These are phyloP conservation scores for Pomatostomus ruficeps DNA, from an alignment of 2,113 vertebrate genomes.

Conservation along the genomic window DNA sequence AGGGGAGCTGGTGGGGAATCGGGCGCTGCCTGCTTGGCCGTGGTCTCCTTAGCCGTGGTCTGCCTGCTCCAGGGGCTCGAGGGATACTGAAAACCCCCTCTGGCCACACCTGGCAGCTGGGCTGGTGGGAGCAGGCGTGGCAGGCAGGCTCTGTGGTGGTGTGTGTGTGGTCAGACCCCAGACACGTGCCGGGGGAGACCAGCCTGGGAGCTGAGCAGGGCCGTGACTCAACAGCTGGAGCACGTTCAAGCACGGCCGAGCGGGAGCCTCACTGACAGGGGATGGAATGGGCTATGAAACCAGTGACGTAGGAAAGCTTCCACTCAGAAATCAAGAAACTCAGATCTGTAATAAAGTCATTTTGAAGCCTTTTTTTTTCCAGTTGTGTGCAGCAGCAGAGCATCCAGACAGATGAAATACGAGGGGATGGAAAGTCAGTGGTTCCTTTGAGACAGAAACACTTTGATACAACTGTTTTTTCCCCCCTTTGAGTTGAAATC, in stretches of 20 bases:
- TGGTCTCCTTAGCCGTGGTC: neutral
- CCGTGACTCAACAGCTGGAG: conserved; percentile 31
- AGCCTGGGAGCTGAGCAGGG: neutral
- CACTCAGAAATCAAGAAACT: neutral
- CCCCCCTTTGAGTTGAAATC: neutral
- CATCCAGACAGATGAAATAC: neutral
- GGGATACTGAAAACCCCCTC: neutral
- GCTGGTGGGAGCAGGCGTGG: neutral
- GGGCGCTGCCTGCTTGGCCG: fast-evolving
- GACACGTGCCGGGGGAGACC: neutral
- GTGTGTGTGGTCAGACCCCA: neutral
- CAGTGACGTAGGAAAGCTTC: neutral
- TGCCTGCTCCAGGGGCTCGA: fast-evolving
- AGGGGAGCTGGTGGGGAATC: neutral
- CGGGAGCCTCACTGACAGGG: neutral
- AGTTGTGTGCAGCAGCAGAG: neutral
- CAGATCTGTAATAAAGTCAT: neutral
- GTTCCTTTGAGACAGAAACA: neutral
- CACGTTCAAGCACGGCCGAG: neutral
- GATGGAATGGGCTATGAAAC: neutral
- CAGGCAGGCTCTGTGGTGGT: neutral
- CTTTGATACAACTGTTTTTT: neutral
- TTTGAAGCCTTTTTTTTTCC: neutral
- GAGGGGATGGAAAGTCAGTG: neutral
- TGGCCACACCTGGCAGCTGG: neutral